These are phyloP conservation scores for Pelochelys cantorii DNA, from an alignment of 2,797 vertebrate genomes.

Conservation along the genomic window DNA sequence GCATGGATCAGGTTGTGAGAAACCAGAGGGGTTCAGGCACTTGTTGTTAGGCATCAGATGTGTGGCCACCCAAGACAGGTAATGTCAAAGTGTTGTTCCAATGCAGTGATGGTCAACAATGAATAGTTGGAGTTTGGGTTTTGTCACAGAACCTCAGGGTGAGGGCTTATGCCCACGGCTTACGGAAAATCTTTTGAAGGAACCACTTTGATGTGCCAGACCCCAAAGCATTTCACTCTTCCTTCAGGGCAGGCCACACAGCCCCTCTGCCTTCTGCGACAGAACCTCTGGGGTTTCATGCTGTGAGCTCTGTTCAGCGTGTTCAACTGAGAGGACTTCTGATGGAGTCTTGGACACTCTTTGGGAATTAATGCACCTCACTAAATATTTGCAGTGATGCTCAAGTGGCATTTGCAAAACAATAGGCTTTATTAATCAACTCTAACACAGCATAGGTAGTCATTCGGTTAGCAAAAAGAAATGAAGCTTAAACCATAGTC, in stretches of 20 bases:
- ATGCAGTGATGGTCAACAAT: background rate
- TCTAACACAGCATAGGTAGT: background rate
- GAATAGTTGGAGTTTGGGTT: rapidly evolving
- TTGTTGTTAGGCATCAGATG: background rate
- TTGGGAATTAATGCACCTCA: background rate
- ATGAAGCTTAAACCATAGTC: background rate
- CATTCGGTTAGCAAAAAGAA: background rate
- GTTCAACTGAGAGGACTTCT: background rate
- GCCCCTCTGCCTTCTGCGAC: background rate
- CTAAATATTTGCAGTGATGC: background rate
- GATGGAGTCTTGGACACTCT: background rate
- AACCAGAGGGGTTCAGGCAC: background rate
- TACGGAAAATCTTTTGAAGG: background rate
- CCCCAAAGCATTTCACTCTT: background rate
- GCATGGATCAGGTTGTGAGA: background rate
- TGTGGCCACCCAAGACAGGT: background rate
- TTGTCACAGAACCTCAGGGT: background rate
- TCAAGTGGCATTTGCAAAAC: background rate
- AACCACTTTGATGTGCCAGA: background rate
- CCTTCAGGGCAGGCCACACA: background rate
- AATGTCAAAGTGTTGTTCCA: background rate
- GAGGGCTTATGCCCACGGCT: background rate
- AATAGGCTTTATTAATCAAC: background rate
- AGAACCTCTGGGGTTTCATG: background rate
- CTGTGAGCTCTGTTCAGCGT: background rate